Percentiles rank a stretch among this genome's conserved stretches.
phyloP scores from a whole-genome alignment of 2,888 invertebrate species.

The Stictocephala bisonia region DNA sequence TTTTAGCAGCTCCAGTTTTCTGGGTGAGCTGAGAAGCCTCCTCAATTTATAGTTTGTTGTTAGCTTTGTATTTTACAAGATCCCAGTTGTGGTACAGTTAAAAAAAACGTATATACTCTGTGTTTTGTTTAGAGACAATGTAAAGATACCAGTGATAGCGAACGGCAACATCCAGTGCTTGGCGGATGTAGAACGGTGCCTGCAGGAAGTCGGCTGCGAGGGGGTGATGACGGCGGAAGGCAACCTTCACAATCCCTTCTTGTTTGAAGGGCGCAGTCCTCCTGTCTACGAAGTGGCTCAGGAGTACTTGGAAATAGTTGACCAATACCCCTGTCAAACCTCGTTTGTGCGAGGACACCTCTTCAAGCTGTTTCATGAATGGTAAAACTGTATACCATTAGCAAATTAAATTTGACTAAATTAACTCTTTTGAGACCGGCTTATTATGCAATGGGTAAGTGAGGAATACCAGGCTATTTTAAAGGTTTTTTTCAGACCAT shows the following conservation, averaged over 20 bases:
- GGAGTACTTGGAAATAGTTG: conserved; percentile 87
- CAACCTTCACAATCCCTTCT: conserved; percentile 95
- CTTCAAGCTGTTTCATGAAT: conserved; percentile 95
- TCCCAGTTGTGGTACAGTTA: too few species aligned
- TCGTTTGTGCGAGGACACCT: conserved; percentile 95
- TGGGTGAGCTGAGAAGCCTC: too few species aligned
- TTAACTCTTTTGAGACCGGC: too few species aligned
- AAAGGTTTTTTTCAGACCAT: background rate
- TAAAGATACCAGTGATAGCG: conserved; percentile 94
- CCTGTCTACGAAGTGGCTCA: conserved; percentile 89
- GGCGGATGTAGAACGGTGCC: conserved; percentile 86
- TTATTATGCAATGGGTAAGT: too few species aligned
- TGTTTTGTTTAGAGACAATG: conserved; percentile 74
- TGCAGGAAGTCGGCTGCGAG: conserved; percentile 84
- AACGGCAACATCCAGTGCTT: conserved; percentile 97
- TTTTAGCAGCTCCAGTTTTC: too few species aligned
- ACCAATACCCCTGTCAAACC: conserved; percentile 86
- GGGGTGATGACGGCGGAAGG: conserved; percentile 96
- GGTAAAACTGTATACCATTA: too few species aligned
- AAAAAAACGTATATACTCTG: too few species aligned
- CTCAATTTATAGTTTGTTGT: too few species aligned
- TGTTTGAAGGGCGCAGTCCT: conserved; percentile 84
- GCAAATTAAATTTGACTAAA: too few species aligned
- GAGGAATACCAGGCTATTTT: too few species aligned
- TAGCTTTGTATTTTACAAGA: too few species aligned